These are phyloP conservation scores for Agrochola lota DNA, from an alignment of 2,888 invertebrate genomes.

Conservation along the genomic window DNA sequence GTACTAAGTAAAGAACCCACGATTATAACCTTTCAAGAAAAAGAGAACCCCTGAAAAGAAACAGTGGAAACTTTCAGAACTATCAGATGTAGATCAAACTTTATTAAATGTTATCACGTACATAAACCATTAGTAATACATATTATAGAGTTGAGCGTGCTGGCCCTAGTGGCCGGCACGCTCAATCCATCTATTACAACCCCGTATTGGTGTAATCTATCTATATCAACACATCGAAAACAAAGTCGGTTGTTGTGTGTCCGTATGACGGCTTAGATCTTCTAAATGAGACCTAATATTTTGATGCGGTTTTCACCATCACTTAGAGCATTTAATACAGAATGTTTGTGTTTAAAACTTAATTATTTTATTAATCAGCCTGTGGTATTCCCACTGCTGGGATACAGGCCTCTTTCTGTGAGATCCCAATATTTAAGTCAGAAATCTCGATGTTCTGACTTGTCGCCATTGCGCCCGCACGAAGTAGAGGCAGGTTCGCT, in stretches of 20 bases:
- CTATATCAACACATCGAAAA: neutral
- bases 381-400: too few relatives aligned
- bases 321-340: neutral
- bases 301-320: neutral
- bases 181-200: too few relatives aligned
- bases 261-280: too few relatives aligned
- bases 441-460: neutral
- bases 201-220: neutral
- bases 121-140: neutral
- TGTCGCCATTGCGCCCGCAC: neutral
- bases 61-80: slow-evolving; percentile 2
- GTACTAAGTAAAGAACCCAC: neutral
- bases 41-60: neutral
- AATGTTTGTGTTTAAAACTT: too few relatives aligned
- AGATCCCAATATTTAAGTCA: neutral
- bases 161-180: too few relatives aligned
- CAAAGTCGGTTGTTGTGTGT: neutral
- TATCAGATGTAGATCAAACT: slow-evolving; percentile 17
- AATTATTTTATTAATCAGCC: too few relatives aligned
- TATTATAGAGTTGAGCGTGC: neutral
- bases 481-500: too few relatives aligned
- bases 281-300: neutral
- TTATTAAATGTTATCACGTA: neutral
- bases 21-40: neutral
- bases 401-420: too few relatives aligned